Conservation (phyloP, 2,888 invertebrate genomes). For the Smittia sp. region DNA sequence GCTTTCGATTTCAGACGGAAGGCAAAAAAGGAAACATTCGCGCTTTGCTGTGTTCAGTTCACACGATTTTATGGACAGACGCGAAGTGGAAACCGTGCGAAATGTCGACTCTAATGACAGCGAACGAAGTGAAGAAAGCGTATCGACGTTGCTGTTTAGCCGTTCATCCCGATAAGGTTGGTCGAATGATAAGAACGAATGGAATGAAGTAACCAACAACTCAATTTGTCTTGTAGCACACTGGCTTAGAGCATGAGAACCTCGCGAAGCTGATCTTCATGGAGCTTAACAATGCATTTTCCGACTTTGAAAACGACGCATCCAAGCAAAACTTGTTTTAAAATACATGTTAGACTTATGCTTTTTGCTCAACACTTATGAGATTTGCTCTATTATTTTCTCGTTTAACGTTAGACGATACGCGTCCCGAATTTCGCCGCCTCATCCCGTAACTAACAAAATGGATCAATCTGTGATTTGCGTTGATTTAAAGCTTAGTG, state of each 20-base stretch:
- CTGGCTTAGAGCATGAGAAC: slow-evolving; percentile 87
- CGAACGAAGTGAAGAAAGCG: slow-evolving; percentile 92
- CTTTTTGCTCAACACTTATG: slow-evolving; percentile 19
- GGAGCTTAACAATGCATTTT: slow-evolving; percentile 99
- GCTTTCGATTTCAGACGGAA: slow-evolving; percentile 70
- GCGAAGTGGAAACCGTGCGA: slow-evolving; percentile 90
- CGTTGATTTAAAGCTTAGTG: slow-evolving; percentile 5
- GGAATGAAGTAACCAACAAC: slow-evolving; percentile 33
- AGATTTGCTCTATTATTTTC: neutral
- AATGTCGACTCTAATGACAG: slow-evolving; percentile 90
- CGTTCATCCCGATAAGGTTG: slow-evolving; percentile 98
- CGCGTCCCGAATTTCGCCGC: neutral
- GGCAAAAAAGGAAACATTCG: slow-evolving; percentile 97
- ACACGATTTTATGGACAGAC: slow-evolving; percentile 89
- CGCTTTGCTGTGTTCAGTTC: slow-evolving; percentile 90
- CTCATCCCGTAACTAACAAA: neutral
- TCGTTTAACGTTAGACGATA: neutral
- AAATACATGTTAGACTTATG: neutral
- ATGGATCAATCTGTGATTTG: slow-evolving; percentile 13
- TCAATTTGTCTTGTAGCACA: slow-evolving; percentile 66
- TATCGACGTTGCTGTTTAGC: slow-evolving; percentile 94
- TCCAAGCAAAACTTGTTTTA: slow-evolving; percentile 74
- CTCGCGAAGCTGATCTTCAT: slow-evolving; percentile 96
- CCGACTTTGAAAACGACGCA: slow-evolving; percentile 87
- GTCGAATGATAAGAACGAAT: neutral